Evolutionary conservation across 1,140 invertebrate species (phyloP).

Genomic region (Drosophila watanabei): DNA sequence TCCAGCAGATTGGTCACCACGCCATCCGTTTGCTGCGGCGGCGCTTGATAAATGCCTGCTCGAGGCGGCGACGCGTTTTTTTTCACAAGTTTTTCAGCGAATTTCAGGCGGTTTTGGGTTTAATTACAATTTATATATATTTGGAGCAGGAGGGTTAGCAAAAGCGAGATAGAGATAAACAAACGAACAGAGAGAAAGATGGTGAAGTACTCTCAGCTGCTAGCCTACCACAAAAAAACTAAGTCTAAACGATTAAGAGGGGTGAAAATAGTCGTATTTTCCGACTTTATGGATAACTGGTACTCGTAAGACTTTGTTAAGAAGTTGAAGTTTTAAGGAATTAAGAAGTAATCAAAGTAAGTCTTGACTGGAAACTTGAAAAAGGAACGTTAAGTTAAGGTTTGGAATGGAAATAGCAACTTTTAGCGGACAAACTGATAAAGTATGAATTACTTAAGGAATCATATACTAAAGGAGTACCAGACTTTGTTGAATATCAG

Average conservation of each 20-base stretch:
- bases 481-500: neutral
- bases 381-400: neutral
- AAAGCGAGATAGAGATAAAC: conserved; percentile 53
- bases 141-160: conserved; percentile 31
- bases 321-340: neutral
- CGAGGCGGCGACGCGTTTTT: neutral
- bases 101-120: conserved; percentile 20
- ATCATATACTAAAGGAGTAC: neutral
- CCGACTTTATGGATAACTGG: conserved; percentile 1
- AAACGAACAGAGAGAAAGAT: conserved; percentile 31
- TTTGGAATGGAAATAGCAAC: neutral
- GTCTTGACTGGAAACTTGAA: neutral
- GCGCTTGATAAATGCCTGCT: conserved; percentile 75
- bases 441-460: neutral
- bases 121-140: conserved; percentile 29
- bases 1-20: conserved; percentile 79
- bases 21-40: conserved; percentile 64
- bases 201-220: conserved; percentile 40
- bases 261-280: neutral
- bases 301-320: conserved; percentile 4
- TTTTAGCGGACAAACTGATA: neutral
- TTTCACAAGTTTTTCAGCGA: conserved; percentile 1
- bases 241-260: conserved; percentile 8
- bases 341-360: neutral
- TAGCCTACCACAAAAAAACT: conserved; percentile 38